Evolutionary conservation across 2,888 invertebrate genomes (phyloP).

Genomic region (Protonemura montana): DNA sequence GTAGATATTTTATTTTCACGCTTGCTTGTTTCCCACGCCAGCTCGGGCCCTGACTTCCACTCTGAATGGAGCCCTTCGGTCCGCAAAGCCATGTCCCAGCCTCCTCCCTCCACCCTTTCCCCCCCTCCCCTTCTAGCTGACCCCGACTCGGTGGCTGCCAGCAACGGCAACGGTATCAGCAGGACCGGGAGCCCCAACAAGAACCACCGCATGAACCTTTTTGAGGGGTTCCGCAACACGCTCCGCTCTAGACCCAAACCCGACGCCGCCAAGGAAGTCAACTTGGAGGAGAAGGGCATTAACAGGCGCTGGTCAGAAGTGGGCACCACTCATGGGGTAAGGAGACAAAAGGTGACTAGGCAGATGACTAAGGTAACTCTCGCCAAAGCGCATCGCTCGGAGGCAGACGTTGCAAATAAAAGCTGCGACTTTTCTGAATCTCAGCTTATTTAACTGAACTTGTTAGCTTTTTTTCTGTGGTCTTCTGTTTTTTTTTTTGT

Average conservation of each 20-base stretch:
- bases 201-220: slow-evolving; percentile 58
- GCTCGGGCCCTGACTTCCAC: slow-evolving; percentile 48
- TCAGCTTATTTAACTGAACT: background rate
- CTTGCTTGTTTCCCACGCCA: slow-evolving; percentile 46
- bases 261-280: slow-evolving; percentile 53
- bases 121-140: slow-evolving; percentile 28
- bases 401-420: background rate
- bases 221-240: slow-evolving; percentile 70
- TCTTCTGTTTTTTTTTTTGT: background rate
- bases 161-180: slow-evolving; percentile 29
- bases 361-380: background rate
- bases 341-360: slow-evolving; percentile 12
- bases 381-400: background rate
- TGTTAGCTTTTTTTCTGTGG: background rate
- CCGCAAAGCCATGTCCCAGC: slow-evolving; percentile 62
- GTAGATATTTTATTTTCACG: slow-evolving; percentile 45
- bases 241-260: slow-evolving; percentile 64
- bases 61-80: slow-evolving; percentile 60
- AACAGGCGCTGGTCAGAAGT: slow-evolving; percentile 61
- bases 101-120: slow-evolving; percentile 53
- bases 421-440: background rate
- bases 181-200: slow-evolving; percentile 53
- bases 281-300: slow-evolving; percentile 54
- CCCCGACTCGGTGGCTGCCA: slow-evolving; percentile 21
- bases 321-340: slow-evolving; percentile 51